Conservation (phyloP, 2,113 vertebrate species). For the Melanostigma gelatinosum region DNA sequence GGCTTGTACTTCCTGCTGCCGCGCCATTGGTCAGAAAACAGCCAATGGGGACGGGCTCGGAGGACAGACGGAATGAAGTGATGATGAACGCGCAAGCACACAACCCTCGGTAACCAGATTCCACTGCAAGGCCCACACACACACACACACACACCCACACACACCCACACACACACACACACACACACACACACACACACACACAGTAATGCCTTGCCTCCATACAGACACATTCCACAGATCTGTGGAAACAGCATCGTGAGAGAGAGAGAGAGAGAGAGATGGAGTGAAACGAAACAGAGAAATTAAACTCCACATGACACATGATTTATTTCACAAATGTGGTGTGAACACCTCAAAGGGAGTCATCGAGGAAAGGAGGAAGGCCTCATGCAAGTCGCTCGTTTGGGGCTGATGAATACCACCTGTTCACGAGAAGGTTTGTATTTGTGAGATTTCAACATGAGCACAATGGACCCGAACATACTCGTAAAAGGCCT, state of each 20-base stretch:
- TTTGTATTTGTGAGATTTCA: neutral
- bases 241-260: slow-evolving; percentile 1
- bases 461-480: neutral
- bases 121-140: slow-evolving; percentile 31
- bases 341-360: neutral
- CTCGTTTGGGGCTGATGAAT: neutral
- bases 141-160: slow-evolving; percentile 38
- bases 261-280: neutral
- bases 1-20: slow-evolving; percentile 59
- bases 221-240: slow-evolving; percentile 30
- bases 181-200: slow-evolving; percentile 37
- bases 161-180: slow-evolving; percentile 40
- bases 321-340: neutral
- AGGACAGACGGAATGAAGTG: slow-evolving; percentile 37
- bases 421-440: neutral
- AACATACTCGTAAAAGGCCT: neutral
- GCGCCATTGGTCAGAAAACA: slow-evolving; percentile 50
- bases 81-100: slow-evolving; percentile 18
- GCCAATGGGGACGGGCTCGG: slow-evolving; percentile 35
- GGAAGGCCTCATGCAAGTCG: neutral
- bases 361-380: neutral
- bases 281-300: neutral
- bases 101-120: slow-evolving; percentile 14
- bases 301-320: neutral
- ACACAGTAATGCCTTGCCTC: slow-evolving; percentile 9